Base-by-base conservation (phyloP, 1,140 invertebrate species). In the Drosophila neocordata region DNA sequence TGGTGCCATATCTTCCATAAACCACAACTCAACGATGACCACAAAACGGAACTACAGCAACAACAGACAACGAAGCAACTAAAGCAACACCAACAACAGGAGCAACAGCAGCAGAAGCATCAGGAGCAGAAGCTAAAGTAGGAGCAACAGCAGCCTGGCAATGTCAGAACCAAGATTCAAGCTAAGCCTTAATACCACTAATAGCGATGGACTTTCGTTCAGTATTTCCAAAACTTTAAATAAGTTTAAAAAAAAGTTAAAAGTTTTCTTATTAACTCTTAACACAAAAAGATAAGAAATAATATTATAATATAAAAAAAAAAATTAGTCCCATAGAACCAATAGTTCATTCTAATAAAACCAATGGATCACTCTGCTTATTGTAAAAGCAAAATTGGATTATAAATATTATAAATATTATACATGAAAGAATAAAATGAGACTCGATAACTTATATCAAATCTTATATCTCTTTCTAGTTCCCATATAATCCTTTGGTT, bases 1-100 rank as follows among this genome's bases (percentile, higher is more conserved):
- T 81, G 72, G 67, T 79, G 83, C 83, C 83, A 82, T 88, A 87
- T 87, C 82, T 87, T 60, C 66, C 83, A 85, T 87, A 87, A 87
- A 78, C 82, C 82, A 87, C 83, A 87, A 88, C 74, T 88, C 77
- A 81, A 87, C 77, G 65, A 69, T 69, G 71, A 68, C 37, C 62
- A 65, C 78, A 66, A 48, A 48, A 76, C 78, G 74, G 77, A 85
- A 82, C 74, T 75, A 38, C 66, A 87, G 56, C 73, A 69, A 24
- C 64, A 72, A 12, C 81, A 77, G 52, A 58, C 62, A 18, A 48
- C 41, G 8, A 48, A 48, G 41, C 41, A 48, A 12, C 41, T 4
- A 44, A 15, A 3, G 38, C 62, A 75, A 31, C 68, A 79, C 12
- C 75, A 71, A 9, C 57, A 63, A 5, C 58, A 72, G 18, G 58